phyloP scores from a whole-genome alignment of 1,140 invertebrate genomes.

The Acromyrmex echinatior region DNA sequence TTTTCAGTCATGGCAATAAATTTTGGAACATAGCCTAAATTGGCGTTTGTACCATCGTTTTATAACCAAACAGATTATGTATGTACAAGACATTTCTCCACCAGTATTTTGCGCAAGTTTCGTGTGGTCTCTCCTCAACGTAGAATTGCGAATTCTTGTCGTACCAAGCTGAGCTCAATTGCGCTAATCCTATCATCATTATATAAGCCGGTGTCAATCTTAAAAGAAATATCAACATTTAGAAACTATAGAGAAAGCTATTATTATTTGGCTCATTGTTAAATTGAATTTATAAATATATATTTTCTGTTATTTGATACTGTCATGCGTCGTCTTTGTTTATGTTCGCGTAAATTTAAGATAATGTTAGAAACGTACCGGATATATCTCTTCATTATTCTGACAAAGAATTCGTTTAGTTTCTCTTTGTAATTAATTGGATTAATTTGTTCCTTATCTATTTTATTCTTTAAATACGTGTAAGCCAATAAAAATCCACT shows the following conservation, averaged over 20 bases:
- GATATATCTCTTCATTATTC: conserved; percentile 80
- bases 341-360: background rate
- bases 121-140: conserved; percentile 85
- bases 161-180: conserved; percentile 86
- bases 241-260: too few relatives aligned
- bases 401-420: conserved; percentile 77
- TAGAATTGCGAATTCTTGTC: conserved; percentile 86
- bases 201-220: conserved; percentile 87
- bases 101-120: conserved; percentile 88
- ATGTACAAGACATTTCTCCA: conserved; percentile 90
- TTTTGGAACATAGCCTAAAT: background rate
- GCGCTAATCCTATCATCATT: conserved; percentile 86
- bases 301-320: background rate
- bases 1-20: too few relatives aligned
- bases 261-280: background rate
- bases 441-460: too few relatives aligned
- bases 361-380: conserved; percentile 78
- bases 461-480: too few relatives aligned
- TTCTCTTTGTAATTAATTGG: conserved; percentile 65
- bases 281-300: background rate
- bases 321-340: background rate
- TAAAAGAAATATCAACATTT: conserved; percentile 54
- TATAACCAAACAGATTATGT: conserved; percentile 87
- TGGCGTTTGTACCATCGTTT: conserved; percentile 84
- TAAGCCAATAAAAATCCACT: too few relatives aligned